A percentile compares a stretch with the other conserved stretches of the same genome.
Conservation (phyloP, 2,797 vertebrate species). For the Acrossocheilus fasciatus region DNA sequence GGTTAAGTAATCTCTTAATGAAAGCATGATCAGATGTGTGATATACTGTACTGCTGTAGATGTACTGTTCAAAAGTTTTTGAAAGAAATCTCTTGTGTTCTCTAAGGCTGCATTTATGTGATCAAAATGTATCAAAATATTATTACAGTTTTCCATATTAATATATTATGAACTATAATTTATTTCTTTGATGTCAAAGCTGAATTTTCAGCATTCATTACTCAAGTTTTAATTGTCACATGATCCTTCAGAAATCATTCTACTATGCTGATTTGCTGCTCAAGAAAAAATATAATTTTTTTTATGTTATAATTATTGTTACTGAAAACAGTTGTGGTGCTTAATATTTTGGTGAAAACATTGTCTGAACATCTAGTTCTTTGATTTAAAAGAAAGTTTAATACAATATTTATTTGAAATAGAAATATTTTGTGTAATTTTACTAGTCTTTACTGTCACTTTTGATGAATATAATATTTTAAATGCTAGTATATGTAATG, state of each 20-base stretch:
- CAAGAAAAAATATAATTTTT: no score
- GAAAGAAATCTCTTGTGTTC: not conserved
- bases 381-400: no score
- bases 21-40: not conserved
- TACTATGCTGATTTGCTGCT: not conserved
- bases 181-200: not conserved
- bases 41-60: not conserved
- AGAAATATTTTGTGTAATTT: no score
- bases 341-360: not conserved
- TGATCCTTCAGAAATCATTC: not conserved
- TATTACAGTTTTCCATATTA: not conserved
- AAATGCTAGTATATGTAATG: not conserved
- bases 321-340: not conserved
- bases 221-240: not conserved
- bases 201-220: not conserved
- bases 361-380: no score
- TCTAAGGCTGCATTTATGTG: not conserved
- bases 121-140: not conserved
- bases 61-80: not conserved
- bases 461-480: not conserved
- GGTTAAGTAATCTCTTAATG: not conserved
- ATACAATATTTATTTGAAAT: no score
- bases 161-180: not conserved
- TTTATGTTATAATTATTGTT: no score
- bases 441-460: no score